Evolutionary conservation across 2,113 vertebrate genomes (phyloP), one percentile per base, ranked within the genome.

Genomic region (Psittacara wagleri): DNA sequence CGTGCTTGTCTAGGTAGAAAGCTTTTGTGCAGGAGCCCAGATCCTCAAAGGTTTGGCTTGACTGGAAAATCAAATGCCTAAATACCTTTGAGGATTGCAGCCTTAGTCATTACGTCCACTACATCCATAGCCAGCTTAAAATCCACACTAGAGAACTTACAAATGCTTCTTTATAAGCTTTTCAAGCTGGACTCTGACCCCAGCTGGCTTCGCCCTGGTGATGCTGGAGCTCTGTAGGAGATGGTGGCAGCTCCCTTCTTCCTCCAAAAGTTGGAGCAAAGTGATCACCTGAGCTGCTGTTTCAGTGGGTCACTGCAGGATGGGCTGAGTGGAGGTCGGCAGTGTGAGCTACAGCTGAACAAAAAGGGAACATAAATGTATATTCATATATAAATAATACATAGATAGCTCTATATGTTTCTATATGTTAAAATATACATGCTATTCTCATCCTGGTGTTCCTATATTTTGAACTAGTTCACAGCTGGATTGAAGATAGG

Each of bases 41-140:
- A 74, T 91, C 63, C 91, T 91, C 84, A 82, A 87, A 95, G 57
- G 57, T 91, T 91, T 95, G 84, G 67, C 85, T 95, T 91, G 73
- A 92, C 33, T 22, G 17, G 57, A 39, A 57, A 94, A 77, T 89
- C 84, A 89, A 95, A 92, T 87, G 62, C 49, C 57, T 89, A 73
- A 91, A 91, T 87, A 87, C 81, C 66, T 91, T 85, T 87, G 67
- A 87, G 87, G 57, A 91, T 79, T 57, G 1, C 66, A 79, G 69
- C 43, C 37, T 89, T 86, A 92, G 55, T 86, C 90, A 78, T 77
- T 84, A 13, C 41, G 27, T 86, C 7, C 5, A 72, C 80, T 84
- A 13, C 41, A 61, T 86, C 7, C 7, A 55, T 52, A 23, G 51
- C 37, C 91, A 90, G 57, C 59, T 87, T 91, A 83, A 84, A 94